Evolutionary conservation across 1,140 invertebrate genomes (phyloP).

Genomic region (Augochlora pura): DNA sequence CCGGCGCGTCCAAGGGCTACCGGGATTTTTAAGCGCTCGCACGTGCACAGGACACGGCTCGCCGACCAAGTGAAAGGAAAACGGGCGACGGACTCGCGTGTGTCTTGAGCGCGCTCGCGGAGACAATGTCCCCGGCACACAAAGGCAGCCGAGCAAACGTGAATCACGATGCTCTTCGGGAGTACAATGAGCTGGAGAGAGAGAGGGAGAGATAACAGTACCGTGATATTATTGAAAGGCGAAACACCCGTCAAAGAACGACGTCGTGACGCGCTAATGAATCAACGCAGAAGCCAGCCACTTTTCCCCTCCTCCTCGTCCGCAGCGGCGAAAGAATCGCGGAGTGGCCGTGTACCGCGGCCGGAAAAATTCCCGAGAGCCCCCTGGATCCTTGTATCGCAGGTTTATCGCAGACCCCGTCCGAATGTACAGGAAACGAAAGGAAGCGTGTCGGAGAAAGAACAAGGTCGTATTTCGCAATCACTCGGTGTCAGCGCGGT

Average conservation of each 20-base stretch:
- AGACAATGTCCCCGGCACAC: constrained; percentile 7
- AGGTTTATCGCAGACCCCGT: neutral
- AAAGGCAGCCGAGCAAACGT: constrained; percentile 13
- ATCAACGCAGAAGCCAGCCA: neutral
- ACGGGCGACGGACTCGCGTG: neutral
- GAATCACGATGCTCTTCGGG: constrained; percentile 21
- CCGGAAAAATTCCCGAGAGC: neutral
- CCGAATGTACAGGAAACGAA: constrained; percentile 19
- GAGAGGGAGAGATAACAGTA: constrained; percentile 9
- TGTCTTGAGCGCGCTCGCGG: neutral
- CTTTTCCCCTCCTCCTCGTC: neutral
- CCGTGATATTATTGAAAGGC: constrained; percentile 13
- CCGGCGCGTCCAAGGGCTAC: neutral
- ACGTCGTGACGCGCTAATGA: neutral
- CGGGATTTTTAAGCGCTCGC: neutral
- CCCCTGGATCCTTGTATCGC: neutral
- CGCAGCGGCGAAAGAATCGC: no score
- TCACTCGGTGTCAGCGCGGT: constrained; percentile 32
- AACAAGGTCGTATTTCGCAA: constrained; percentile 32
- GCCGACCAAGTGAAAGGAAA: constrained; percentile 25
- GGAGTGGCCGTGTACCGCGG: neutral
- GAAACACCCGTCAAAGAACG: constrained; percentile 5
- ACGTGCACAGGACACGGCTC: no score
- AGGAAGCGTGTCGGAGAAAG: constrained; percentile 32
- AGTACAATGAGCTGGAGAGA: constrained; percentile 1